Percentiles rank a stretch among this genome's conserved stretches.
Evolutionary conservation across 2,797 vertebrate species (phyloP).

Genomic region (Microcaecilia unicolor): DNA sequence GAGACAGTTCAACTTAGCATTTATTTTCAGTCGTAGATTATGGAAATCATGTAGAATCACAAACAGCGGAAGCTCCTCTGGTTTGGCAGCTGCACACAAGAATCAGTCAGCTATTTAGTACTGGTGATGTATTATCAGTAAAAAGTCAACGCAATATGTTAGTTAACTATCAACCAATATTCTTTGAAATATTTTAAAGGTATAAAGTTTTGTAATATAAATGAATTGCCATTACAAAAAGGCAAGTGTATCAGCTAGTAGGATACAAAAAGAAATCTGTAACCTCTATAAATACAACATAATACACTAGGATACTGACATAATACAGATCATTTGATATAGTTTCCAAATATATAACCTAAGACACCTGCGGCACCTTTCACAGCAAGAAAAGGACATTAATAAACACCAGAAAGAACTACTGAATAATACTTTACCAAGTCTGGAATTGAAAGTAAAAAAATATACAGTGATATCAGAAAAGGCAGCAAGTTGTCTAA

Average conservation of each 20-base stretch:
- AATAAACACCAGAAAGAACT: slow-evolving; percentile 17
- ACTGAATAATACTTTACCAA: slow-evolving; percentile 35
- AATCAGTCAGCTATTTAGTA: slow-evolving; percentile 31
- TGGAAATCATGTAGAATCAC: slow-evolving; percentile 52
- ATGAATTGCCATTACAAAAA: slow-evolving; percentile 66
- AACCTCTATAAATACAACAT: slow-evolving; percentile 63
- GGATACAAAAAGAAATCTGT: slow-evolving; percentile 65
- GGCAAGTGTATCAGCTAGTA: slow-evolving; percentile 56
- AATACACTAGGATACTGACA: slow-evolving; percentile 46
- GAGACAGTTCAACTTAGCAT: slow-evolving; percentile 36
- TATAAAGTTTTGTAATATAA: slow-evolving; percentile 65
- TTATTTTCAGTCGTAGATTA: slow-evolving; percentile 55
- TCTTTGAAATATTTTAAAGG: slow-evolving; percentile 44
- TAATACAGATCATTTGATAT: slow-evolving; percentile 44
- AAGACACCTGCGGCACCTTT: slow-evolving; percentile 62
- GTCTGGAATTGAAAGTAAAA: slow-evolving; percentile 46
- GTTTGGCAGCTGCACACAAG: slow-evolving; percentile 35
- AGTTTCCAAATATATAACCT: slow-evolving; percentile 40
- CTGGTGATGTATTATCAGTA: slow-evolving; percentile 48
- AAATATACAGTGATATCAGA: slow-evolving; percentile 22
- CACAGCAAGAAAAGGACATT: slow-evolving; percentile 34
- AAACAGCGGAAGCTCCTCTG: slow-evolving; percentile 38
- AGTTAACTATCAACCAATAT: slow-evolving; percentile 43
- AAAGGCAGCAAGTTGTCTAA: slow-evolving; percentile 39
- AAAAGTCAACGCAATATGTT: slow-evolving; percentile 51